Conservation (phyloP, 1,140 invertebrate species). For the Zaprionus capensis region DNA sequence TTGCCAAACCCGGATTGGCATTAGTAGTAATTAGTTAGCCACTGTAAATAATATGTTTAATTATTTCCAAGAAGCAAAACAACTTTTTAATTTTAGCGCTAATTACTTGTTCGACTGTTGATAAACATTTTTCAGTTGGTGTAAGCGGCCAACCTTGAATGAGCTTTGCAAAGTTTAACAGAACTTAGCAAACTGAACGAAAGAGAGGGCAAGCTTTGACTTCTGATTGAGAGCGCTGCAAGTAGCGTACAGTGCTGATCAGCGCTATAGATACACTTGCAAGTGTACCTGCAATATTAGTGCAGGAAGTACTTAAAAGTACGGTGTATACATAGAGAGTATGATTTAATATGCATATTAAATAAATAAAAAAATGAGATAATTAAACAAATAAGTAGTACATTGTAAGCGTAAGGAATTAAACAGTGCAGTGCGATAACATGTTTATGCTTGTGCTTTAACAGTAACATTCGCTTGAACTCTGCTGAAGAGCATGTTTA, state of each 20-base stretch:
- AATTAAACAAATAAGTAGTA: neutral
- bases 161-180: neutral
- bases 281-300: neutral
- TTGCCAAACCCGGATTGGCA: neutral
- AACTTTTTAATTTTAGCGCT: neutral
- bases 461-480: no score
- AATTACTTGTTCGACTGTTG: neutral
- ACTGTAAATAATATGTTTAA: neutral
- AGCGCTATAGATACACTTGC: neutral
- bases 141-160: neutral
- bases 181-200: neutral
- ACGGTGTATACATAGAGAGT: no score
- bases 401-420: no score
- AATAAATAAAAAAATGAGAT: neutral
- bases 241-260: neutral
- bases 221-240: neutral
- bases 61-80: neutral
- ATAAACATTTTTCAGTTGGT: neutral
- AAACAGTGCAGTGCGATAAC: no score
- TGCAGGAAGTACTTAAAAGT: no score
- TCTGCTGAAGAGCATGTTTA: neutral
- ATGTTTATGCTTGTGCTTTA: no score
- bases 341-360: neutral
- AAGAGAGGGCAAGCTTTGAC: neutral
- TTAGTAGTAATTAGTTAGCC: neutral